Conservation (phyloP, 2,113 vertebrate genomes). For the Saguinus midas region DNA sequence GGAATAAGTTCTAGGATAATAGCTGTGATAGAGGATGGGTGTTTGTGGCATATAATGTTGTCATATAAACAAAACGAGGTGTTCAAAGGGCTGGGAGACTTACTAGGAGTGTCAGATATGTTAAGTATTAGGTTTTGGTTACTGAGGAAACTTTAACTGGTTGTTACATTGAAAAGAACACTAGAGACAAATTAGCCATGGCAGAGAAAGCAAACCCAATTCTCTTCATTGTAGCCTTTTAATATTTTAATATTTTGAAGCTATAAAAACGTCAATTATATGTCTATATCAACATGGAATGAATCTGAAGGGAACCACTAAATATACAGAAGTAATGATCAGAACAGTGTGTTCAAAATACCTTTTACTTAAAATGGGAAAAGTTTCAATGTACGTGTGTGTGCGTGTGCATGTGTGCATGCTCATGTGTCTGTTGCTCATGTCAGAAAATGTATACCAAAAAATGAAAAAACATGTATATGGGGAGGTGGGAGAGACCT, state of each 20-base stretch:
- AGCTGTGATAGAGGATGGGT: not conserved
- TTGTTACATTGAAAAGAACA: not conserved
- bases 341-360: not conserved
- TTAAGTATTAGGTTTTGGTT: not conserved
- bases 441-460: not conserved
- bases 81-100: not conserved
- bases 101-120: not conserved
- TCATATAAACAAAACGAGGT: not conserved
- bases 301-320: not conserved
- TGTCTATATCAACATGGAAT: not conserved
- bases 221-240: not conserved
- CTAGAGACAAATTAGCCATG: not conserved
- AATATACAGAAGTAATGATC: not conserved
- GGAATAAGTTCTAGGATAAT: not conserved
- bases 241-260: not conserved
- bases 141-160: not conserved
- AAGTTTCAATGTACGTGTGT: not conserved
- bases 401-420: not conserved
- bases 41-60: not conserved
- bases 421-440: not conserved
- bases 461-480: not conserved
- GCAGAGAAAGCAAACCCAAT: not conserved
- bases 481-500: not conserved
- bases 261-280: not conserved
- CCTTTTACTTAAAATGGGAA: not conserved